Evolutionary conservation across 2,113 vertebrate species (phyloP).

Genomic region (Hystrix brachyura): DNA sequence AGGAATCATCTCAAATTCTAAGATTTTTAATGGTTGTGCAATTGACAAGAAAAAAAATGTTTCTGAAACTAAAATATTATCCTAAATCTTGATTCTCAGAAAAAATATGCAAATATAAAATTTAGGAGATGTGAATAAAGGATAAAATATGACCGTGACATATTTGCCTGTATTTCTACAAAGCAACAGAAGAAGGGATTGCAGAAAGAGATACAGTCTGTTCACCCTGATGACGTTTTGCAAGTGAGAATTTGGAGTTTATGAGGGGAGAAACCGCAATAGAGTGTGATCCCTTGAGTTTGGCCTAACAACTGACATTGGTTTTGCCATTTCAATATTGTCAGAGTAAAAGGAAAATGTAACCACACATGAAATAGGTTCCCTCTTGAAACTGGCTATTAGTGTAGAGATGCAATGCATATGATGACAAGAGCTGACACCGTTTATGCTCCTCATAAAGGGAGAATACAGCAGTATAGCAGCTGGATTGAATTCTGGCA

Average conservation of each 20-base stretch:
- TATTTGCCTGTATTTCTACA: not conserved
- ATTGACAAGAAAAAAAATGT: not conserved
- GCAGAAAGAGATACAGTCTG: not conserved
- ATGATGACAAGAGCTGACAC: not conserved
- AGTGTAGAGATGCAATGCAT: not conserved
- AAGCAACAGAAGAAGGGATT: not conserved
- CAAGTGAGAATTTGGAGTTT: not conserved
- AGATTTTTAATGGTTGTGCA: not conserved
- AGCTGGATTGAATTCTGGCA: not conserved
- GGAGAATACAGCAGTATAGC: not conserved
- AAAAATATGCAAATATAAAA: not conserved
- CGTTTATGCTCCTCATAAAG: not conserved
- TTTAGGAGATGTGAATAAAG: not conserved
- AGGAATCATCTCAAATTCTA: not conserved
- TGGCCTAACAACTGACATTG: not conserved
- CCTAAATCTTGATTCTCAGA: not conserved
- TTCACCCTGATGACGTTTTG: not conserved
- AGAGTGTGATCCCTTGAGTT: not conserved
- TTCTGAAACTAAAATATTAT: not conserved
- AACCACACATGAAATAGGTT: not conserved
- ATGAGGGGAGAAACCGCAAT: not conserved
- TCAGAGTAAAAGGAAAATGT: constrained; percentile 17
- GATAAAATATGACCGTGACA: not conserved
- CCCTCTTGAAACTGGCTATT: not conserved
- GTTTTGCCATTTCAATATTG: not conserved